Evolutionary conservation across 2,113 vertebrate species (phyloP), one percentile per base, ranked within the genome.

Genomic region (Petrocephalus zakoni): DNA sequence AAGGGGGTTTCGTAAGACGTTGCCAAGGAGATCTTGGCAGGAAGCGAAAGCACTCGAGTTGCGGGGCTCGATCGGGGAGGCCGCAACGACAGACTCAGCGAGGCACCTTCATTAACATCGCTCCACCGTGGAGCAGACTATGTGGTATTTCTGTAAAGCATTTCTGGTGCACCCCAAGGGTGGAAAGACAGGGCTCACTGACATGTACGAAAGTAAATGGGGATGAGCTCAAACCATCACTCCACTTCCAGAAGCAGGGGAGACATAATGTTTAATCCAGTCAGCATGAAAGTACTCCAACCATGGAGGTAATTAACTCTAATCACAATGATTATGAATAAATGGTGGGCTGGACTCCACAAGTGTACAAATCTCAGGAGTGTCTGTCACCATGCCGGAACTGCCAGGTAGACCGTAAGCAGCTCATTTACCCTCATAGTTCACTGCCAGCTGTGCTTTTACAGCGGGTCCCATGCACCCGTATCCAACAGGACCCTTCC

Each of bases 51-150:
- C 72, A 56, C 29, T 72, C 17, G 17, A 64, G 46, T 7, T n/a
- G 52, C n/a, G 29, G 51, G 25, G 52, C 6, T 86, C 13, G 25
- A 55, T 13, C 29, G 37, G 19, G n/a, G 61, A 10, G 61, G 56
- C 49, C 75, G 19, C 87, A 91, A 93, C 89, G 92, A 94, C 94
- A 91, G 3, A 42, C 42, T 95, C 94, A 95, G 51, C 11, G 19
- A 34, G 61, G 90, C 90, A 92, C 92, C 90, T 92, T 94, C 92
- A 89, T 94, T 93, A 92, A 92, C 90, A 88, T 91, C 83, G 89
- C 90, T 93, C 93, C 93, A 90, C 92, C 90, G 89, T 89, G 91
- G 92, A 89, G 88, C 85, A 53, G 84, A 87, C 91, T 49, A 1
- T 37, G 90, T 92, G 93, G 93, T 94, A 94, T 93, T 93, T 91